Evolutionary conservation across 2,797 vertebrate genomes (phyloP).

Genomic region (Protosalanx chinensis): DNA sequence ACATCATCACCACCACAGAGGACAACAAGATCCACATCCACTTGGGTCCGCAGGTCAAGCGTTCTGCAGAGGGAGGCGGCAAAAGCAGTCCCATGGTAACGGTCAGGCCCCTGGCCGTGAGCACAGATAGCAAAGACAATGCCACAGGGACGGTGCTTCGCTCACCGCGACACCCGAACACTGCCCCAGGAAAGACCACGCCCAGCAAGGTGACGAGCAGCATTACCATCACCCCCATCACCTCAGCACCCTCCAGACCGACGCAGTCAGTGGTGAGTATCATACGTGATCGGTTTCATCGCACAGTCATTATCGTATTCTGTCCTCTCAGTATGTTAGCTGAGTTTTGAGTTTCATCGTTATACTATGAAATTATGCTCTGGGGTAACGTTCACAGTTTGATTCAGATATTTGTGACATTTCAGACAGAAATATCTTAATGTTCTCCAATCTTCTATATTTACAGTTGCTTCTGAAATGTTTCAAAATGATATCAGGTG

Average conservation of each 20-base stretch:
- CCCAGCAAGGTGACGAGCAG: slow-evolving; percentile 90
- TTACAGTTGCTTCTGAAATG: slow-evolving; percentile 73
- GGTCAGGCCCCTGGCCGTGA: slow-evolving; percentile 70
- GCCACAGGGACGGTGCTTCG: slow-evolving; percentile 82
- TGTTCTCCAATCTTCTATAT: slow-evolving; percentile 55
- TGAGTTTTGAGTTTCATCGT: neutral
- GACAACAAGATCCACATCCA: slow-evolving; percentile 99
- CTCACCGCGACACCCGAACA: slow-evolving; percentile 73
- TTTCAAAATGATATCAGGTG: slow-evolving; percentile 72
- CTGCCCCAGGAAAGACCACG: slow-evolving; percentile 59
- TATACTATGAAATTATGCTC: neutral
- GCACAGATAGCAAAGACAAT: slow-evolving; percentile 76
- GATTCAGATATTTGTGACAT: neutral
- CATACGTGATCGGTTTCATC: neutral
- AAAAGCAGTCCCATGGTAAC: slow-evolving; percentile 67
- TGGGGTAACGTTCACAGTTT: neutral
- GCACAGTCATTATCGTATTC: neutral
- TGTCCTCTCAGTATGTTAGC: neutral
- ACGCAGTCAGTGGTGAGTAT: slow-evolving; percentile 85
- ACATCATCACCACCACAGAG: slow-evolving; percentile 91
- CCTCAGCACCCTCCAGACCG: slow-evolving; percentile 77
- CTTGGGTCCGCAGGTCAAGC: slow-evolving; percentile 85
- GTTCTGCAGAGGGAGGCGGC: slow-evolving; percentile 55
- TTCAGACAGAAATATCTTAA: slow-evolving; percentile 26
- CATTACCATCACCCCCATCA: slow-evolving; percentile 89